Base-by-base conservation (phyloP, 2,888 invertebrate genomes). In the Drosophila formosana region DNA sequence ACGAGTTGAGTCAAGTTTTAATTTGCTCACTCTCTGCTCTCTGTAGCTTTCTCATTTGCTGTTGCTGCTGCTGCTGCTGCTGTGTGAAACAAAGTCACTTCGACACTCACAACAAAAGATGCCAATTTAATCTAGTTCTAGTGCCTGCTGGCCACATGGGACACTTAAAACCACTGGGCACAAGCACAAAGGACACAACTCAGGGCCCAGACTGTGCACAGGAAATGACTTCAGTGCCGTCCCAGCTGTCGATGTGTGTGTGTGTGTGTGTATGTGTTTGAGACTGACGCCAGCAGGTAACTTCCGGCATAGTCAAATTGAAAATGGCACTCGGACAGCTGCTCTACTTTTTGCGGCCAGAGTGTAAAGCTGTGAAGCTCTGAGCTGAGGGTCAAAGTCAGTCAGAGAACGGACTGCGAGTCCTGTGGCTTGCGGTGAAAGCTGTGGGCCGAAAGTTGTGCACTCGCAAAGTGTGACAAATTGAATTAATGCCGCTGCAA, bases 71-170 rank as follows among this genome's bases (percentile, higher is more conserved):
- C 3, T n/a, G n/a, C n/a, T n/a, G n/a, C n/a, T n/a, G n/a, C n/a
- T n/a, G n/a, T n/a, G 28, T 37, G 75, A 74, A 86, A 86, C 84
- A 88, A 88, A 88, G 88, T 84, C 86, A 82, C 79, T 86, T 73
- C 73, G 72, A 78, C 75, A 78, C 78, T 74, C 73, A 80, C 75
- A 84, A 87, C 80, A 89, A 90, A 90, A 90, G 88, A 89, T 90
- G 91, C 90, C 90, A 91, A 90, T 91, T 90, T 91, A 90, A 91
- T 91, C 90, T 87, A 90, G 85, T 83, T 77, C 85, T 78, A 74
- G 78, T 86, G 72, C 84, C 90, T 81, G 83, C 82, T 84, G 90
- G 91, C 90, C 91, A 91, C 90, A 91, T 91, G 90, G 91, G 90
- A 90, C 74, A 74, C 74, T 74, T 74, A 74, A 77, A 74, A 74